Evolutionary conservation across 2,888 invertebrate genomes (phyloP), one percentile per base, ranked within the genome.

Genomic region (Chaitophorus viminalis): DNA sequence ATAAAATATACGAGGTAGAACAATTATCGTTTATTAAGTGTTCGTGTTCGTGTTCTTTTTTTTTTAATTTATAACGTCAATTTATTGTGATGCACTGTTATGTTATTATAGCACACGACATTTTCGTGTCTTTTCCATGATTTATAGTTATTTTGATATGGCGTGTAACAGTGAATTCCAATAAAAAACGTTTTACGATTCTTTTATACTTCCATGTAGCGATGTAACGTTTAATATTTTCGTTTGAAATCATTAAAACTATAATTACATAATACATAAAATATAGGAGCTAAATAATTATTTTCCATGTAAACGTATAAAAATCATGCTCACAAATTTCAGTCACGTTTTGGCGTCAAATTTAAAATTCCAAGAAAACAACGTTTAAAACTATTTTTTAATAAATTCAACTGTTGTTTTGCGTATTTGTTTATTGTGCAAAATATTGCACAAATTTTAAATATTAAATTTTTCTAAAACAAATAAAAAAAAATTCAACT

Each of bases 181-280:
- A 76, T 76, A 60, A 76, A 46, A 46, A 76, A 9, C n/a, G 46
- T 76, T 76, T 76, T 76, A 76, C 46, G 76, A 46, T 76, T 29
- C 9, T 39, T 46, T 46, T 29, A 8, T 46, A 8, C 39, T 76
- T 18, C 46, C 46, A 60, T 60, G 21, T 46, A 39, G 75, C 3
- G 18, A 46, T 72, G 5, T 39, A 29, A 46, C 46, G 46, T 14
- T 46, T 39, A 39, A 76, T 76, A 76, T 76, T 76, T 76, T 46
- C 46, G 76, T n/a, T 39, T 46, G 29, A 76, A 76, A 76, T 76
- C 76, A 25, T 46, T 76, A 76, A 76, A 76, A 76, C 3, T 46
- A 46, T 39, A 74, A 46, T 46, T 76, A 76, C 46, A 18, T 76
- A 76, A 76, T n/a, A n/a, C 39, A 46, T 6, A 8, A n/a, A 60